Evolutionary conservation across 2,888 invertebrate genomes (phyloP), one percentile per base, ranked within the genome.

Genomic region (Hymenopus coronatus): DNA sequence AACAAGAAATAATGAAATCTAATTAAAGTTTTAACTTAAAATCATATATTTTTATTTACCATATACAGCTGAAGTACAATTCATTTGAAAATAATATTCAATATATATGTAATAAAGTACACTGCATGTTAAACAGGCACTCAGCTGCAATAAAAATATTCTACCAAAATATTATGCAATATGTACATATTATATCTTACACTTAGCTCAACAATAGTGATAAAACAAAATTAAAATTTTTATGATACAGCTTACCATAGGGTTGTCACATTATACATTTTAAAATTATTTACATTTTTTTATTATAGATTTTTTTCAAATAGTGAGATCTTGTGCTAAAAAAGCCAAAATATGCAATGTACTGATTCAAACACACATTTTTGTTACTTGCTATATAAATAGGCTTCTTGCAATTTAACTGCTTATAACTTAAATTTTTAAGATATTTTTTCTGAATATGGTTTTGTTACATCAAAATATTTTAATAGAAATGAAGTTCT

Each of bases 81-180:
- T 1, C 54, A 70, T 70, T 70, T 70, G 20, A 70, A 70, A 70
- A 70, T 70, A 70, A 70, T 70, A 20, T 70, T 70, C 54, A 70
- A 70, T 70, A 70, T 70, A 70, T 25, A 70, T 70, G 25, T 25
- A 70, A 70, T 70, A 70, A 70, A 70, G 54, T 70, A 70, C 54
- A 70, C 54, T 70, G 54, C 20, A 70, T 8, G 3, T 70, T 25
- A 40, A 30, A 33, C 82, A 82, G 87, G 82, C 87, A 82, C 87
- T 87, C 40, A 87, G 82, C 81, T 87, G 33, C 82, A 87, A 87
- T 87, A 87, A 87, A 87, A 82, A 87, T 87, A 33, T 87, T 9
- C 87, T 82, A 87, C 82, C 82, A 81, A 87, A 81, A 87, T 70
- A 87, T 54, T 86, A 86, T 81, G 46, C 28, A 46, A 54, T 85